Base-by-base conservation (phyloP, 2,113 vertebrate species). In the Hippocampus mohnikei region DNA sequence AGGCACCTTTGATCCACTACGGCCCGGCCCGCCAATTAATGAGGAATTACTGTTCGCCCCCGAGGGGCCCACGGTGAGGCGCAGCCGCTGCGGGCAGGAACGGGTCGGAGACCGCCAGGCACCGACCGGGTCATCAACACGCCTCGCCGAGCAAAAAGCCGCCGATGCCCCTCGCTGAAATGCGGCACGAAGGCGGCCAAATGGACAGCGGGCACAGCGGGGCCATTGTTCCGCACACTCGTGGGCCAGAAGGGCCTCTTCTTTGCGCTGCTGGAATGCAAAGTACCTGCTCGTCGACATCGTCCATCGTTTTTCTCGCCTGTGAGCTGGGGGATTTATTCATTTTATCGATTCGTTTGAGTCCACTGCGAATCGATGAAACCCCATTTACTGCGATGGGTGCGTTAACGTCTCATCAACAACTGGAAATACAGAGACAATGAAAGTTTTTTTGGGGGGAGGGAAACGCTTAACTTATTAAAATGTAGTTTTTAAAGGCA, bases 41-140 rank as follows among this genome's bases (percentile, higher is more conserved):
- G 82, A 29, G 56, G 81, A 77, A 81, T 81, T 86, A 53, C 84
- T 82, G 58, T 42, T 56, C 65, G 50, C 67, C 37, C 77, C 75
- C 74, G 44, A 73, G 85, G 82, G 72, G 33, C 33, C 67, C 76
- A 33, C 69, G 85, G 80, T 37, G 65, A 83, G 83, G 73, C 64
- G 75, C 85, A 76, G 84, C 73, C 76, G 70, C 69, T 18, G 70
- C 69, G 78, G 78, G 73, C 80, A 75, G 78, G 81, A 50, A 85
- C 75, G 78, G 86, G 81, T 86, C 87, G 82, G 77, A 74, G 85
- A 77, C 85, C 81, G 83, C 78, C 76, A 69, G 85, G 81, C 78
- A 71, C 61, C 74, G 77, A 66, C 80, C 84, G 15, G 80, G 78
- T 79, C 81, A 82, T 78, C 81, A 80, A 74, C 84, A 77, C 56